These are phyloP conservation scores for Ciconia nigra DNA, from an alignment of 2,797 vertebrate genomes.

Conservation along the genomic window DNA sequence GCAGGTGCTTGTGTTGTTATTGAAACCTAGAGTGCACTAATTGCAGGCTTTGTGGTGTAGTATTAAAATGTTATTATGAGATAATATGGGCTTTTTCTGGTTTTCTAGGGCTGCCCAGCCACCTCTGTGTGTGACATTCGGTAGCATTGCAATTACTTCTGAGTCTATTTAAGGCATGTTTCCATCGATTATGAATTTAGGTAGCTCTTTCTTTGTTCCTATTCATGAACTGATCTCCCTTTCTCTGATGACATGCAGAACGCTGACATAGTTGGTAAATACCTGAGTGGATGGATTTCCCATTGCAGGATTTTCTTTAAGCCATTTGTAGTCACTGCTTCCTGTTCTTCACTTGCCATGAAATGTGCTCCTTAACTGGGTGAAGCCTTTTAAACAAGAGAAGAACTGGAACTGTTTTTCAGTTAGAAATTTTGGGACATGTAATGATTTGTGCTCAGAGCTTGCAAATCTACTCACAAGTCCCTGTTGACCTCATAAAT, in stretches of 20 bases:
- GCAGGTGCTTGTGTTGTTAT: background rate
- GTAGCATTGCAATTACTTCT: background rate
- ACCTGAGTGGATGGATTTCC: background rate
- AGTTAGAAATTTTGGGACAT: background rate
- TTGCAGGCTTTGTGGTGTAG: background rate
- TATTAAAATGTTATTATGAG: background rate
- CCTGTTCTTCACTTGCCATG: background rate
- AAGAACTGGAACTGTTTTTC: background rate
- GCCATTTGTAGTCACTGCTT: background rate
- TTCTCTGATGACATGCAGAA: background rate
- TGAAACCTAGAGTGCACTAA: background rate
- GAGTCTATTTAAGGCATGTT: background rate
- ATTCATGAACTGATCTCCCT: background rate
- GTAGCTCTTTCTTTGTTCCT: background rate
- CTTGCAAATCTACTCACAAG: background rate
- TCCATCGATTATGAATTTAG: background rate
- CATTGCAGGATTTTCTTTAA: background rate
- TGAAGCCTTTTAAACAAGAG: background rate
- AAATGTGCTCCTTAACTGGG: background rate
- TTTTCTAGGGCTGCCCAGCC: background rate
- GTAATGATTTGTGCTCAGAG: background rate
- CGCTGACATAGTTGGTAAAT: background rate
- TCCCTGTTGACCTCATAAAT: background rate
- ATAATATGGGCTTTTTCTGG: background rate
- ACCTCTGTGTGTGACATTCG: background rate